Conservation (phyloP, 2,797 vertebrate species). For the Molossus alvarezi region DNA sequence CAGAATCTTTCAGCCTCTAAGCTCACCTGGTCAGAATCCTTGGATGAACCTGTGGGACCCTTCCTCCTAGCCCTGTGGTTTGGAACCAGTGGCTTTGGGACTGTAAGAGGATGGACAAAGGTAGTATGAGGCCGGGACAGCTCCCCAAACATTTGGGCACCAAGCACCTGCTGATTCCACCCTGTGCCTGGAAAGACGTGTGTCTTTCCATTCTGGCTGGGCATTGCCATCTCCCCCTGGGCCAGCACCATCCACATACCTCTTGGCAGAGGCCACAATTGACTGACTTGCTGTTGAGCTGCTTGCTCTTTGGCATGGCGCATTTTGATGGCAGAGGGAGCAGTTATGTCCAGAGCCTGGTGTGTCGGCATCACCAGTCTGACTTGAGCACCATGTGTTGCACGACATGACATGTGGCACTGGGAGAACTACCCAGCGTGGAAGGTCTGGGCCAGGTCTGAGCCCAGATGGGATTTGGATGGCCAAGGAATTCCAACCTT, state of each 20-base stretch:
- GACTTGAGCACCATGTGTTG: constrained; percentile 76
- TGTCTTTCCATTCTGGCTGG: constrained; percentile 65
- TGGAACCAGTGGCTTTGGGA: constrained; percentile 83
- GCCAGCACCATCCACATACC: constrained; percentile 33
- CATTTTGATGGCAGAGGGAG: constrained; percentile 79
- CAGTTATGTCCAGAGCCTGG: constrained; percentile 30
- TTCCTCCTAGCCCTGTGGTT: constrained; percentile 82
- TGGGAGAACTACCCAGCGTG: constrained; percentile 61
- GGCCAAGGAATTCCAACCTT: constrained; percentile 57
- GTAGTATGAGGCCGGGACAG: constrained; percentile 78
- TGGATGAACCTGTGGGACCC: constrained; percentile 84
- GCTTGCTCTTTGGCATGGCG: constrained; percentile 30
- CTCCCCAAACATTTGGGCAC: constrained; percentile 28
- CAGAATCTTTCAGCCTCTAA: constrained; percentile 81
- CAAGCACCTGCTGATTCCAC: constrained; percentile 51
- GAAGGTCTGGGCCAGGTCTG: constrained; percentile 76
- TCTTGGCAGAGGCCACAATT: constrained; percentile 61
- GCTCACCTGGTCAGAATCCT: constrained; percentile 80
- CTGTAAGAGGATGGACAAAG: constrained; percentile 86
- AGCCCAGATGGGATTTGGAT: constrained; percentile 71
- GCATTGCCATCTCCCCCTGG: constrained; percentile 66
- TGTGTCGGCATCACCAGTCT: constrained; percentile 66
- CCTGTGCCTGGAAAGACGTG: background rate
- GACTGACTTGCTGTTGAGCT: constrained; percentile 74
- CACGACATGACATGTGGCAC: constrained; percentile 27